These are phyloP conservation scores for Platichthys stellatus DNA, from an alignment of 2,113 vertebrate species.

Conservation along the genomic window DNA sequence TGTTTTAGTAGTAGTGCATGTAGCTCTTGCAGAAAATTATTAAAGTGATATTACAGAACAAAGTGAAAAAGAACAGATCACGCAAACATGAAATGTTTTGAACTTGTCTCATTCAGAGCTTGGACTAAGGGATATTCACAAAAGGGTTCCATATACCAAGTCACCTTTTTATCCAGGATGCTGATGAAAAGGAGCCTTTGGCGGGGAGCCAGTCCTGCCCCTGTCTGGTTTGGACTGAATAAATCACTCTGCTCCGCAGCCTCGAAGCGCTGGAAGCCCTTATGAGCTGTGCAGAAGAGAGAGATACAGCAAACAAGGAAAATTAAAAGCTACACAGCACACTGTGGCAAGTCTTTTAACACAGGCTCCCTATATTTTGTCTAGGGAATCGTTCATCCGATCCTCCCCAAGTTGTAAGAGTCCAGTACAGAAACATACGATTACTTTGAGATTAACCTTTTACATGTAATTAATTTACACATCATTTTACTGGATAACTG, in stretches of 20 bases:
- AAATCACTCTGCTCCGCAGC: constrained; percentile 87
- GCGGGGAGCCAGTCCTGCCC: constrained; percentile 85
- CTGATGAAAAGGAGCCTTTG: constrained; percentile 91
- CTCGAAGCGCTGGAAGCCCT: constrained; percentile 94
- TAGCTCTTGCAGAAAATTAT: too few relatives aligned
- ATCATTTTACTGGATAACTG: background rate
- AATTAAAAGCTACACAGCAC: constrained; percentile 4
- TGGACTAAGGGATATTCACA: background rate
- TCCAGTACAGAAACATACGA: background rate
- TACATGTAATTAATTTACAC: background rate
- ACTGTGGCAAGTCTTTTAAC: background rate
- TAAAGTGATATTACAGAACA: too few relatives aligned
- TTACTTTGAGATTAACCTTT: background rate
- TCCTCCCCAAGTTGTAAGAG: constrained; percentile 1
- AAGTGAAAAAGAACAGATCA: too few relatives aligned
- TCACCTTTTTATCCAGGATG: constrained; percentile 90
- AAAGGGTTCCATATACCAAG: background rate
- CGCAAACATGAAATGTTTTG: background rate
- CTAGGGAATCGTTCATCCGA: background rate
- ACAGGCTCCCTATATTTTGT: background rate
- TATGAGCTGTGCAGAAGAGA: constrained; percentile 84
- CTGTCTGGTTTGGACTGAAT: constrained; percentile 64
- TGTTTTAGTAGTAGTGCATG: too few relatives aligned
- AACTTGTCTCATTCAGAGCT: too few relatives aligned
- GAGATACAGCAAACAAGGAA: background rate